Evolutionary conservation across 2,797 vertebrate species (phyloP).

Genomic region (Parambassis ranga): DNA sequence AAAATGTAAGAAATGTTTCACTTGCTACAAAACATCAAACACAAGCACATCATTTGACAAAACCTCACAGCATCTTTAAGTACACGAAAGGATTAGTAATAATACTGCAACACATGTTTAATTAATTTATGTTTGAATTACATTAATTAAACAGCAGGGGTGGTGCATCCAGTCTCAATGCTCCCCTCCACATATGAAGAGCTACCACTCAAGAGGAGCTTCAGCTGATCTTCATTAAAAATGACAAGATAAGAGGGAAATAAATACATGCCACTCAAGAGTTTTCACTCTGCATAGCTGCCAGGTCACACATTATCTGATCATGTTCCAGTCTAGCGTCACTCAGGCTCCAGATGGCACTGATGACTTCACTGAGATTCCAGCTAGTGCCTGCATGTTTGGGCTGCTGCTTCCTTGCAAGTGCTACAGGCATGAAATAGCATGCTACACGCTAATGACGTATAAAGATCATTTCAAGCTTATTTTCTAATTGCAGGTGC

Average conservation of each 20-base stretch:
- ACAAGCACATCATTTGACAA: too few species aligned
- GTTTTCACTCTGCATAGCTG: not conserved
- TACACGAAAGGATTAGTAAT: too few species aligned
- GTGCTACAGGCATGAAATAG: not conserved
- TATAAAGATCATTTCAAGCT: not conserved
- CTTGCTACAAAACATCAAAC: too few species aligned
- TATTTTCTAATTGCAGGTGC: too few species aligned
- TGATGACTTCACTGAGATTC: not conserved
- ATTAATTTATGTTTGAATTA: too few species aligned
- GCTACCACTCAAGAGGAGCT: not conserved
- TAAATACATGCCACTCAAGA: not conserved
- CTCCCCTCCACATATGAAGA: too few species aligned
- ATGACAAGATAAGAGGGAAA: not conserved
- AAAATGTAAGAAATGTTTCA: too few species aligned
- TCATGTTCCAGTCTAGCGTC: slow-evolving; percentile 6
- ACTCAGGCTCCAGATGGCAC: slow-evolving; percentile 31
- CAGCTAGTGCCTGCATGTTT: slow-evolving; percentile 3
- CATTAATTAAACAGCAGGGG: too few species aligned
- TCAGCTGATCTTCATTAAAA: not conserved
- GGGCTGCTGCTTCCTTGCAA: not conserved
- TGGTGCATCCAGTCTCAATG: too few species aligned
- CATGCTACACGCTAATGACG: not conserved
- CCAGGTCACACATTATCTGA: slow-evolving; percentile 1
- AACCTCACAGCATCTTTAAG: too few species aligned
- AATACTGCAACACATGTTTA: too few species aligned